A percentile compares a stretch with the other conserved stretches of the same genome.
These are phyloP conservation scores for Python bivittatus DNA, from an alignment of 2,113 vertebrate genomes.

Conservation along the genomic window DNA sequence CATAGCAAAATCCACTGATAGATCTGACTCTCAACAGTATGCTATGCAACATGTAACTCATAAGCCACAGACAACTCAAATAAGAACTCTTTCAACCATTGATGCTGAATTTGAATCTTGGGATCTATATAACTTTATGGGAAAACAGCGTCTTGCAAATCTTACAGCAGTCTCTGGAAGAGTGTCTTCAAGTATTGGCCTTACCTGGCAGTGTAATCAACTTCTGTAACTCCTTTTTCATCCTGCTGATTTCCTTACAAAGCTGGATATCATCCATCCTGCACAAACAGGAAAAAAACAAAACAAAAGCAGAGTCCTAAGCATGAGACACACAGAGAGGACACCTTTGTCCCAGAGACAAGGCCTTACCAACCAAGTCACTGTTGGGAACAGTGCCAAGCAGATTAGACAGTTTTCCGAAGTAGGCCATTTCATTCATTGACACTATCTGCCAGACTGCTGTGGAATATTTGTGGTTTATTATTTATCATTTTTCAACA, in stretches of 20 bases:
- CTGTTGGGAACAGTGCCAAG: neutral
- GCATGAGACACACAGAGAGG: neutral
- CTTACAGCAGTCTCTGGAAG: neutral
- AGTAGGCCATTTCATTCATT: neutral
- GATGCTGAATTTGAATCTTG: neutral
- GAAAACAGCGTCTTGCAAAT: neutral
- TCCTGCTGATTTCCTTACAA: slow-evolving; percentile 85
- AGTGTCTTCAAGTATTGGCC: neutral
- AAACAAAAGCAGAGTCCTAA: no score
- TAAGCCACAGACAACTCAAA: neutral
- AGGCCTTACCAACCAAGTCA: neutral
- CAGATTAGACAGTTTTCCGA: neutral
- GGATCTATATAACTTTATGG: neutral
- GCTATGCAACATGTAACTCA: neutral
- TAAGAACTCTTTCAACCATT: neutral
- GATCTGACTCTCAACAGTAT: neutral
- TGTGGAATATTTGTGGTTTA: neutral
- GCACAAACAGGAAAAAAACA: slow-evolving; percentile 15
- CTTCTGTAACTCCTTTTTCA: slow-evolving; percentile 86
- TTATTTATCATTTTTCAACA: neutral
- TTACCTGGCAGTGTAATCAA: slow-evolving; percentile 81
- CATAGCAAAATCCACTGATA: neutral
- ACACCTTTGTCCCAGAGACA: no score
- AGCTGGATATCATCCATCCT: slow-evolving; percentile 95
- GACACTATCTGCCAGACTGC: neutral